Evolutionary conservation across 2,888 invertebrate species (phyloP).

Genomic region (Tenthredo notha): DNA sequence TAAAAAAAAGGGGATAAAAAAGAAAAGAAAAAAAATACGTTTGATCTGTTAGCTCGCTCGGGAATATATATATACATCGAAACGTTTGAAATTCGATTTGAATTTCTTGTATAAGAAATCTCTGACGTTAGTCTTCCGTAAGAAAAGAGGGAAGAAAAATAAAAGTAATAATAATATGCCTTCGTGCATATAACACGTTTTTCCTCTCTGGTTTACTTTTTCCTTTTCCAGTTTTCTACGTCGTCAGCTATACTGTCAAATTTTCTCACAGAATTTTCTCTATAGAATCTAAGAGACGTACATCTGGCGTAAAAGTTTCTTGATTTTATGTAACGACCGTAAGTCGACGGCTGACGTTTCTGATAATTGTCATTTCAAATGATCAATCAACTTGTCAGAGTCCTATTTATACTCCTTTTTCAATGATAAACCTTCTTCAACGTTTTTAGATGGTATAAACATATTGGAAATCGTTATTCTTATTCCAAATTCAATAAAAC

Average conservation of each 20-base stretch:
- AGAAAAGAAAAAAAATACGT: neutral
- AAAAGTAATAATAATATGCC: neutral
- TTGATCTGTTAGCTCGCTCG: neutral
- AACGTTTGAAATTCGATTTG: conserved; percentile 1
- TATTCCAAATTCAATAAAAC: too few species aligned
- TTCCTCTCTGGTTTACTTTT: neutral
- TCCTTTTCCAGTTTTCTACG: neutral
- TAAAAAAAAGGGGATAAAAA: neutral
- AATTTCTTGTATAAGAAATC: neutral
- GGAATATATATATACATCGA: neutral
- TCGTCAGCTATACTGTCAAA: neutral
- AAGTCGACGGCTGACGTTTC: neutral
- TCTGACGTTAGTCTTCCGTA: neutral
- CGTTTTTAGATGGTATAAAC: too few species aligned
- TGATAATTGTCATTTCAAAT: neutral
- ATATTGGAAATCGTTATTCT: too few species aligned
- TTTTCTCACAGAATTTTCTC: neutral
- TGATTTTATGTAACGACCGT: neutral
- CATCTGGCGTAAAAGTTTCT: neutral
- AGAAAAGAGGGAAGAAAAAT: neutral
- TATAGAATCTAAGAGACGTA: neutral
- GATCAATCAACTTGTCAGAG: neutral
- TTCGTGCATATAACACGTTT: neutral
- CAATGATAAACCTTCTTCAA: neutral
- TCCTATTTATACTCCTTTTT: neutral